Base-by-base conservation (phyloP, 2,113 vertebrate species). In the Ahaetulla prasina region DNA sequence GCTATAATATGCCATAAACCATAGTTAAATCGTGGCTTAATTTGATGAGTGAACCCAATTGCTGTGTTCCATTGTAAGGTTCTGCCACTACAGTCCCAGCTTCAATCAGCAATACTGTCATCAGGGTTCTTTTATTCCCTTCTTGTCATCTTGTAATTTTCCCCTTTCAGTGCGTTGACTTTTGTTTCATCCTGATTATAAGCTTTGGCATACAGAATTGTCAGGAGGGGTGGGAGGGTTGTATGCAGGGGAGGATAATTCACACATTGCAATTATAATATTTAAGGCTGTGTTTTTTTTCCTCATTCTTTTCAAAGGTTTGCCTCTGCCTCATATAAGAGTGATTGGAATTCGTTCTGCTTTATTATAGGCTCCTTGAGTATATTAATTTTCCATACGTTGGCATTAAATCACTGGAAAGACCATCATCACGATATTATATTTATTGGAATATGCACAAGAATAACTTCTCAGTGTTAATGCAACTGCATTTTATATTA, bases 221-320 rank as follows among this genome's bases (percentile, higher is more conserved):
- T 93, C 94, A 90, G 93, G 25, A 3, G 4, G 30, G 49, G 50
- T 5, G 10, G 52, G 20, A 23, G 2, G 4, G 16, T 50, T 22
- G 18, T 43, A 39, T 80, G 35, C 35, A 80, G 7, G 39, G 10
- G 74, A 90, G 93, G 95, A 94, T 95, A 93, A 93, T 91, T 95
- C 91, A 90, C 27, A 87, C 16, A 93, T 95, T 95, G 90, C 63
- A 96, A 95, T 96, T 96, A 96, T 94, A 55, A 94, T 92, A 93
- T 96, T 95, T 97, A 95, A 94, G 92, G 85, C 74, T 94, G 63
- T 74, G 91, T 94, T 97, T 96, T 27, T 96, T 95, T n/a, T n/a
- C n/a, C n/a, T 96, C 95, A 90, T 94, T 96, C 89, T 96, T 98
- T 97, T 97, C 93, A 96, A 95, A 96, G 92, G 92, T 97, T 97